These are phyloP conservation scores for Thalassaphorura encarpata DNA, from an alignment of 1,140 invertebrate species.

Conservation along the genomic window DNA sequence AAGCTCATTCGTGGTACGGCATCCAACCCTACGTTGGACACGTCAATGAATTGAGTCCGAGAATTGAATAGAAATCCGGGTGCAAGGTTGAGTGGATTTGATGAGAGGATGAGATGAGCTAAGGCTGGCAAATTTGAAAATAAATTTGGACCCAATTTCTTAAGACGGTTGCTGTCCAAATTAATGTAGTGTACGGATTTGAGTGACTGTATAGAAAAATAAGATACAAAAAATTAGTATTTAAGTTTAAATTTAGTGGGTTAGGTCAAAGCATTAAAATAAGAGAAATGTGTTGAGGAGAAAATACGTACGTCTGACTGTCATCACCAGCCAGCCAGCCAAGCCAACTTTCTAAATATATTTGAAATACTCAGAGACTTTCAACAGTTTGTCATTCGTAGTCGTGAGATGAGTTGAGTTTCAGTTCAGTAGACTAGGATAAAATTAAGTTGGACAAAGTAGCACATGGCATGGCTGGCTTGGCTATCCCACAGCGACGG, in stretches of 20 bases:
- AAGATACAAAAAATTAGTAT: conserved; percentile 1
- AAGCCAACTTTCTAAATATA: no score
- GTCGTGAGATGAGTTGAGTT: no score
- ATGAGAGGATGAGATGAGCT: conserved; percentile 60
- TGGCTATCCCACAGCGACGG: no score
- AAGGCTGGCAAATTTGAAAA: conserved; percentile 63
- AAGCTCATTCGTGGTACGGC: conserved; percentile 53
- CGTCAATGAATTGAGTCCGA: conserved; percentile 65
- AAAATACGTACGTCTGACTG: no score
- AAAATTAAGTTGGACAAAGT: no score
- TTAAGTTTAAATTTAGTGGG: background rate
- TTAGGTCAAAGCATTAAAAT: background rate
- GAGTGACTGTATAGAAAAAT: conserved; percentile 42
- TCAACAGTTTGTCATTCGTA: no score
- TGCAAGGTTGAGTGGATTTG: conserved; percentile 53
- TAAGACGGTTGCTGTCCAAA: conserved; percentile 63
- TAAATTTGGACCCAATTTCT: conserved; percentile 55
- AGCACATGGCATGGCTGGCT: no score
- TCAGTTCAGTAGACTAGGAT: no score
- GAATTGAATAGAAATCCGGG: conserved; percentile 55
- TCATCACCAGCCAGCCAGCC: no score
- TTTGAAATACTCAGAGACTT: no score
- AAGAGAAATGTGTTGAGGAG: no score
- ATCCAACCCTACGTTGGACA: conserved; percentile 64
- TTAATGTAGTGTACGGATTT: conserved; percentile 62